Base-by-base conservation (phyloP, 2,113 vertebrate species). In the Callionymus lyra region DNA sequence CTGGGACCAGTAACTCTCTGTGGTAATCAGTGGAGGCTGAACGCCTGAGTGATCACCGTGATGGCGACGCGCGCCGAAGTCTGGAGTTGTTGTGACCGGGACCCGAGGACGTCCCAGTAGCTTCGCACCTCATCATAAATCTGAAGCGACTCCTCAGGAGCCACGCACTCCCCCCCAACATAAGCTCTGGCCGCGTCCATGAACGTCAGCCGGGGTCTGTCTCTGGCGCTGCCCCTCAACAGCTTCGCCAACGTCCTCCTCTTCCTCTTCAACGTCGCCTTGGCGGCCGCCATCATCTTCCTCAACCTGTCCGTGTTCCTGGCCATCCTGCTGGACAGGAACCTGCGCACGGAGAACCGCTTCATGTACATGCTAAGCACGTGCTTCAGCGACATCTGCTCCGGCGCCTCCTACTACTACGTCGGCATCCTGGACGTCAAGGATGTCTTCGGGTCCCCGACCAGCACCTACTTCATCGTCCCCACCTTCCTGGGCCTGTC, bases 341-440 rank as follows among this genome's bases (percentile, higher is more conserved):
- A 67, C 1, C 66, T 87, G 44, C 82, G 76, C 49, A 52, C 41
- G 1, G 77, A 87, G 68, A 85, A 85, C 65, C 82, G 85, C 48
- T 83, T 84, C 70, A 73, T 88, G 79, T 87, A 86, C 70, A 87
- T 88, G 85, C 53, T 87, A 45, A 87, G 85, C 63, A 85, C 85
- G 12, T 86, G 85, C 48, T 9, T 80, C 42, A 86, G 85, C 38
- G 86, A 88, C 76, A 53, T 82, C 33, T 84, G 87, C 50, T 65
- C 79, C 0, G 86, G 86, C 1, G 70, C 80, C 13, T 82, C 83
- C 0, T 87, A 85, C 50, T 88, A 84, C 45, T 85, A 87, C 37
- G 72, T 62, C 0, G 84, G 84, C 0, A 70, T 78, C 12, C 38
- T 87, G 1, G 72, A 87, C 18, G 82, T 86, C 16, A 61, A 41